These are phyloP conservation scores for Stigmatopora nigra DNA, from an alignment of 2,113 vertebrate genomes.

Conservation along the genomic window DNA sequence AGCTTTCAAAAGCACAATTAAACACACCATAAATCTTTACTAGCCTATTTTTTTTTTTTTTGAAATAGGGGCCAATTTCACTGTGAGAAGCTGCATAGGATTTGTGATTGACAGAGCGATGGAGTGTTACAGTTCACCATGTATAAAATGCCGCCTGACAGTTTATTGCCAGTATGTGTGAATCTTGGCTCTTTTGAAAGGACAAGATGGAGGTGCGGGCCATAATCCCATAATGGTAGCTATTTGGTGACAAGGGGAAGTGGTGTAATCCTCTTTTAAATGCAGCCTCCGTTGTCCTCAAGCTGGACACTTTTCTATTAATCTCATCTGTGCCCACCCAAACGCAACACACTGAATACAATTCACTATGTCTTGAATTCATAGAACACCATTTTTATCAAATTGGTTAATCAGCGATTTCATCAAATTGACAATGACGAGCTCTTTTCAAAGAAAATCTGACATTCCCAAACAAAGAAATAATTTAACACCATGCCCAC, in stretches of 20 bases:
- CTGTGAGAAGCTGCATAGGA: not conserved
- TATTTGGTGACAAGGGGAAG: slow-evolving; percentile 53
- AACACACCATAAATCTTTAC: too few relatives aligned
- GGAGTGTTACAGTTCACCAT: not conserved
- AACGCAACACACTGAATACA: not conserved
- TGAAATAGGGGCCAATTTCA: too few relatives aligned
- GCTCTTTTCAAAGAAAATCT: not conserved
- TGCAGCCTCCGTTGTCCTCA: slow-evolving; percentile 55
- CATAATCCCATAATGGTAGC: slow-evolving; percentile 66
- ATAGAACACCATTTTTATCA: not conserved
- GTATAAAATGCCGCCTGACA: not conserved
- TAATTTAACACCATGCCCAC: not conserved
- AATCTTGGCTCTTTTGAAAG: slow-evolving; percentile 32
- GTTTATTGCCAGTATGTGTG: not conserved
- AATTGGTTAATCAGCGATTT: not conserved
- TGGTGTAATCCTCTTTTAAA: slow-evolving; percentile 66
- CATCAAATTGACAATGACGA: not conserved
- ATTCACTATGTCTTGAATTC: not conserved
- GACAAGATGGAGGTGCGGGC: slow-evolving; percentile 47
- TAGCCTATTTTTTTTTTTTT: too few relatives aligned
- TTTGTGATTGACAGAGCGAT: not conserved
- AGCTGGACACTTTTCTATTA: slow-evolving; percentile 49
- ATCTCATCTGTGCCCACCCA: slow-evolving; percentile 30
- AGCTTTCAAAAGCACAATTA: too few relatives aligned
- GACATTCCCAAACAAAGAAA: not conserved